phyloP scores from a whole-genome alignment of 2,888 invertebrate species.

The Epiblema foenella region DNA sequence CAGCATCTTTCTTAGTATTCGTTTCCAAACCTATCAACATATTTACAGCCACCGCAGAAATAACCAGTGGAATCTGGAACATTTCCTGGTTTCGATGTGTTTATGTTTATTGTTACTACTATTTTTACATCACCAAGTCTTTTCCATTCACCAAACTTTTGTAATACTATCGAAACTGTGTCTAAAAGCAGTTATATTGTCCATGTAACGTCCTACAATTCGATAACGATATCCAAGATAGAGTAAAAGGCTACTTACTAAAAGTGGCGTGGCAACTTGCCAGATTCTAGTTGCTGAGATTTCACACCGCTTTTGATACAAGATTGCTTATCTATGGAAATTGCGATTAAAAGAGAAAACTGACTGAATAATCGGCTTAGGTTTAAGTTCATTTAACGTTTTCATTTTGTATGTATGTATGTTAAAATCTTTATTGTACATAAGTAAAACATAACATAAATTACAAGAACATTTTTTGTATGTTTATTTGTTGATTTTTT shows the following conservation, averaged over 20 bases:
- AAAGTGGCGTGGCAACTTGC: conserved; percentile 41
- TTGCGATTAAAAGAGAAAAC: conserved; percentile 8
- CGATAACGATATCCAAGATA: conserved; percentile 39
- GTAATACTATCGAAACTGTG: conserved; percentile 11
- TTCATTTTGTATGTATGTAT: neutral
- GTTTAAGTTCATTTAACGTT: neutral
- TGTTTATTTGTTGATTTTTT: too few species aligned
- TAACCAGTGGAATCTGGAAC: conserved; percentile 32
- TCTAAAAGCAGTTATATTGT: conserved; percentile 29
- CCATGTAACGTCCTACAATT: conserved; percentile 13
- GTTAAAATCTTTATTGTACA: too few species aligned
- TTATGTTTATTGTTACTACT: conserved; percentile 46
- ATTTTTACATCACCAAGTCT: conserved; percentile 40
- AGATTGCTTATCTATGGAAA: conserved; percentile 31
- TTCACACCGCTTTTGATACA: conserved; percentile 27
- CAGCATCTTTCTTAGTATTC: neutral
- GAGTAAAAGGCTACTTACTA: conserved; percentile 40
- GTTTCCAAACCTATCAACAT: conserved; percentile 23
- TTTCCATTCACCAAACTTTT: conserved; percentile 23
- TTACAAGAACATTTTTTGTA: too few species aligned
- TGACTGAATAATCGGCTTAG: neutral
- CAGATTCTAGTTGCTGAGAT: conserved; percentile 32
- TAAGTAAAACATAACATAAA: too few species aligned
- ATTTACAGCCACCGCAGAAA: conserved; percentile 29
- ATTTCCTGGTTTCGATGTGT: conserved; percentile 40